These are phyloP conservation scores for Anarrhichthys ocellatus DNA, from an alignment of 2,113 vertebrate species.

Conservation along the genomic window DNA sequence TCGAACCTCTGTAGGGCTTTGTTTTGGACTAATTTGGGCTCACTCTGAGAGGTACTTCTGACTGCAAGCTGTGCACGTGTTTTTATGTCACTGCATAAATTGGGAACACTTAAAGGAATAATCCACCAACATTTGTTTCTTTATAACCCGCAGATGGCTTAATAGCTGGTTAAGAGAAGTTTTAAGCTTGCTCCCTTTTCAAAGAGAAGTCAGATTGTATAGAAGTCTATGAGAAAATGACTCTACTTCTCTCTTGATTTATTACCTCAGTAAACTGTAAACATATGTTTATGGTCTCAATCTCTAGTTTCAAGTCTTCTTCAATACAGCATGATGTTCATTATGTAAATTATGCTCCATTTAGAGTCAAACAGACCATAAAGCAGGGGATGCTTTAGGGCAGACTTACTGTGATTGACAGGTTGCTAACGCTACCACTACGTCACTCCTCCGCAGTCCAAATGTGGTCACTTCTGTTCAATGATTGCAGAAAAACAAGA, in stretches of 20 bases:
- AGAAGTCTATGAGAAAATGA: neutral
- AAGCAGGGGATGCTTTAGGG: too few relatives aligned
- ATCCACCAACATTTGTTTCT: neutral
- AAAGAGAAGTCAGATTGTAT: neutral
- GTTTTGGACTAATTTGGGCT: constrained; percentile 34
- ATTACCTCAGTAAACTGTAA: neutral
- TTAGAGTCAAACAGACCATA: too few relatives aligned
- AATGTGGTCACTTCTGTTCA: neutral
- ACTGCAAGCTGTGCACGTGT: neutral
- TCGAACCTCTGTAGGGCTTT: constrained; percentile 29
- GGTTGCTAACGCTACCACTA: too few relatives aligned
- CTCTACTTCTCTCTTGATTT: neutral
- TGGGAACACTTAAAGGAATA: neutral
- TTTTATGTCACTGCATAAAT: neutral
- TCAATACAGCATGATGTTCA: too few relatives aligned
- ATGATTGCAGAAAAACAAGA: neutral
- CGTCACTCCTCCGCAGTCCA: neutral
- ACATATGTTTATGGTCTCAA: too few relatives aligned
- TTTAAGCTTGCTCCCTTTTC: too few relatives aligned
- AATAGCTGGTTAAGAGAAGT: neutral
- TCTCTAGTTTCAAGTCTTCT: too few relatives aligned
- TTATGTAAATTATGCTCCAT: too few relatives aligned
- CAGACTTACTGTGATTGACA: too few relatives aligned
- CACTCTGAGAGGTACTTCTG: constrained; percentile 17
- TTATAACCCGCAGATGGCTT: neutral